Base-by-base conservation (phyloP, 2,888 invertebrate genomes). In the Oscheius onirici region DNA sequence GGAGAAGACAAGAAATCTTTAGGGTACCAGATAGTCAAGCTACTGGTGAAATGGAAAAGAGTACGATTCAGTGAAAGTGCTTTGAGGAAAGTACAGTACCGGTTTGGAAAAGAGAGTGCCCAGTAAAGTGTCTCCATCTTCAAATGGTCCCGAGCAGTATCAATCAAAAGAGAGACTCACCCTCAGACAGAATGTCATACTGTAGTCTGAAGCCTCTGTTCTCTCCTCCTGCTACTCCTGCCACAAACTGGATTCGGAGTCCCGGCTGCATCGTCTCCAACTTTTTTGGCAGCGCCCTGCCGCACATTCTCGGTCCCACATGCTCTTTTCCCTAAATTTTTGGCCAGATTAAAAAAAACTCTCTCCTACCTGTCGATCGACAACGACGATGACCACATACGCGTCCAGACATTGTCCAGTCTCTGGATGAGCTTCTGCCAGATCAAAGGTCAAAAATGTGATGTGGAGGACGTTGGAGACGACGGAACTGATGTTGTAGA, bases 351-450 rank as follows among this genome's bases (percentile, higher is more conserved):
- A n/a, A n/a, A n/a, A n/a, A n/a, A n/a, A n/a, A n/a, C 26, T 58
- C 41, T 58, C 15, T 17, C 11, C 22, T 17, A 66, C 51, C 76
- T 63, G 49, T 52, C 79, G 40, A 58, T 83, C 83, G 15, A 75
- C 79, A 0, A 86, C 83, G 3, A 80, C 76, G 15, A 86, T 66
- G 20, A 84, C 52, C 5, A 87, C 69, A 72, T 87, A 87, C 52
- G 87, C 85, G 54, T 83, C 76, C 17, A 86, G 74, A 66, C 87
- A 87, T 67, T 85, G 85, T 52, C 71, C 57, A 22, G 75, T 78
- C 22, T 75, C 26, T 8, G 52, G 67, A 55, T 72, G 81, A n/a
- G 43, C 54, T 15, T 73, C 74, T 1, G 75, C 76, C 44, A 85
- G 54, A 63, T 85, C 85, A 58, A 85, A 81, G 11, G 78, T 63